These are phyloP conservation scores for Coregonus sp. DNA, from an alignment of 2,797 vertebrate species.

Conservation along the genomic window DNA sequence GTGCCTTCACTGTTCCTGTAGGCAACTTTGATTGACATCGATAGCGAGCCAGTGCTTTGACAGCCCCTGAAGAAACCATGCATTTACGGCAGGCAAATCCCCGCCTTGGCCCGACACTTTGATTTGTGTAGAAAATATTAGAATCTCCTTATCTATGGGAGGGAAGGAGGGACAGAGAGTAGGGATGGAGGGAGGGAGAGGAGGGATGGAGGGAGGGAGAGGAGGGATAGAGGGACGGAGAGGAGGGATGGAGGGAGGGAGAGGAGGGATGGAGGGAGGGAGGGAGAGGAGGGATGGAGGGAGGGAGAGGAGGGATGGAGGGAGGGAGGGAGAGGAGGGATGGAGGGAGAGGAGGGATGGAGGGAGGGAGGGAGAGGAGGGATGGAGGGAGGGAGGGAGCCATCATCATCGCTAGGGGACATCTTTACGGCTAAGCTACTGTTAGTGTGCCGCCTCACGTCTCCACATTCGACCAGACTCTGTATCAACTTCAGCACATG, in stretches of 20 bases:
- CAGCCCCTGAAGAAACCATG: constrained; percentile 22
- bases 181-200: background rate
- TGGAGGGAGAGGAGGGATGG: background rate
- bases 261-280: too few species aligned
- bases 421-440: background rate
- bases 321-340: constrained; percentile 2
- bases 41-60: constrained; percentile 21
- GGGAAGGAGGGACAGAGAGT: background rate
- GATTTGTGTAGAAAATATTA: constrained; percentile 31
- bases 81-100: background rate
- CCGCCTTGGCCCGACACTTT: constrained; percentile 28
- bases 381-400: background rate
- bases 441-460: background rate
- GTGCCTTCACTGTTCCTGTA: constrained; percentile 20
- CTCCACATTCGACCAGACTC: background rate
- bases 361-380: background rate
- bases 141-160: constrained; percentile 30
- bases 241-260: too few species aligned
- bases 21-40: constrained; percentile 36
- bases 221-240: too few species aligned
- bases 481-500: background rate
- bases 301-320: too few species aligned
- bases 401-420: background rate
- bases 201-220: too few species aligned
- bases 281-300: too few species aligned